A percentile compares a stretch with the other conserved stretches of the same genome.
Evolutionary conservation across 2,113 vertebrate genomes (phyloP).

Genomic region (Willisornis vidua): DNA sequence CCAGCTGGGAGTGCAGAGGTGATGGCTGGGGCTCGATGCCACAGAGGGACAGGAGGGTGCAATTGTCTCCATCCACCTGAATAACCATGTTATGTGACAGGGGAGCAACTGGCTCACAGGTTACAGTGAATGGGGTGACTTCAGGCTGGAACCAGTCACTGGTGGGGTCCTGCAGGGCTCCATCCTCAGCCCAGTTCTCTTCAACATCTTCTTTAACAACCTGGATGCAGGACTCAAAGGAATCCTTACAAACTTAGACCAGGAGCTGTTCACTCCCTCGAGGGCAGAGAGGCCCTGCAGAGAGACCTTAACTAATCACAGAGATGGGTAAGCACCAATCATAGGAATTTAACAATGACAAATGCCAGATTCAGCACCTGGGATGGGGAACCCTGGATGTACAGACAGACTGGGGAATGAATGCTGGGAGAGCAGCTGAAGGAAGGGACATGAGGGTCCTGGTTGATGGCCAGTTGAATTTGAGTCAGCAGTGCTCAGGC

Average conservation of each 20-base stretch:
- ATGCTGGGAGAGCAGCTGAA: not conserved
- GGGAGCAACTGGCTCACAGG: not conserved
- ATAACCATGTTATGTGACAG: fast-evolving
- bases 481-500: not conserved
- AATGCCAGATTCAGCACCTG: not conserved
- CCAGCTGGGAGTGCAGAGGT: not conserved
- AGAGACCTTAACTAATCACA: not conserved
- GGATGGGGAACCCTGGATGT: not conserved
- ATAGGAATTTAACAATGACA: not conserved
- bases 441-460: not conserved
- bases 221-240: not conserved
- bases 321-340: not conserved
- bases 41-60: not conserved
- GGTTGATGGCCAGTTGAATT: not conserved
- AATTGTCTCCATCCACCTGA: not conserved
- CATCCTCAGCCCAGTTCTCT: not conserved
- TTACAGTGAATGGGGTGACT: not conserved
- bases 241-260: not conserved
- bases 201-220: not conserved
- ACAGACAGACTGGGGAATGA: not conserved
- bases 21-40: not conserved
- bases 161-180: not conserved
- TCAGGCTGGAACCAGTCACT: not conserved
- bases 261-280: not conserved
- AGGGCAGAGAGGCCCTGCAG: not conserved